phyloP scores from a whole-genome alignment of 2,113 vertebrate genomes.

The Geococcyx californianus region DNA sequence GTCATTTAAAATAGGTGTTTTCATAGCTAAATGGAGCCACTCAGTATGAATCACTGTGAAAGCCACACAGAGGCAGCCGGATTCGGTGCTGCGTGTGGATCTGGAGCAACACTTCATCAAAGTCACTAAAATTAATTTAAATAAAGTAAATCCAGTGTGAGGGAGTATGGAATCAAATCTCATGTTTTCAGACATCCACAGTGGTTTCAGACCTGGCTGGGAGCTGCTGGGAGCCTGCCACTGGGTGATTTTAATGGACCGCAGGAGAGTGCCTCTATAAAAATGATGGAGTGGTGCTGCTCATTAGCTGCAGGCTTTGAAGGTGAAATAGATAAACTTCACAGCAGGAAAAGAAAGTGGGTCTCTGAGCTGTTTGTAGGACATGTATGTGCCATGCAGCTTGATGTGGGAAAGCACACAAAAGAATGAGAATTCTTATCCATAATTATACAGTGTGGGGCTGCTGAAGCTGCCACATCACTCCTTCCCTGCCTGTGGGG shows the following conservation, averaged over 20 bases:
- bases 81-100: not conserved
- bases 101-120: not conserved
- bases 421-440: not conserved
- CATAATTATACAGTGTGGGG: no score
- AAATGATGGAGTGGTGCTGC: not conserved
- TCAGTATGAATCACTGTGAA: not conserved
- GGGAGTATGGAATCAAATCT: not conserved
- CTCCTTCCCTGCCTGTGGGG: not conserved
- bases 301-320: conserved; percentile 27
- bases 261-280: not conserved
- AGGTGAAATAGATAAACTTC: conserved; percentile 37
- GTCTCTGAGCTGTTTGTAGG: not conserved
- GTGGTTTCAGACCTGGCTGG: not conserved
- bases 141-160: not conserved
- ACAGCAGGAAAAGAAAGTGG: not conserved
- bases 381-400: not conserved
- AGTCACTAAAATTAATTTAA: not conserved
- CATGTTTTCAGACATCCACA: not conserved
- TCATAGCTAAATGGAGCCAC: not conserved
- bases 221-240: not conserved
- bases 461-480: not conserved
- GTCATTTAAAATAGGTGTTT: not conserved
- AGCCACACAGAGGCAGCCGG: not conserved
- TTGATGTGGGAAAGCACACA: not conserved
- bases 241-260: conserved; percentile 8